phyloP scores from a whole-genome alignment of 1,140 invertebrate genomes.

The Hypothenemus hampei region DNA sequence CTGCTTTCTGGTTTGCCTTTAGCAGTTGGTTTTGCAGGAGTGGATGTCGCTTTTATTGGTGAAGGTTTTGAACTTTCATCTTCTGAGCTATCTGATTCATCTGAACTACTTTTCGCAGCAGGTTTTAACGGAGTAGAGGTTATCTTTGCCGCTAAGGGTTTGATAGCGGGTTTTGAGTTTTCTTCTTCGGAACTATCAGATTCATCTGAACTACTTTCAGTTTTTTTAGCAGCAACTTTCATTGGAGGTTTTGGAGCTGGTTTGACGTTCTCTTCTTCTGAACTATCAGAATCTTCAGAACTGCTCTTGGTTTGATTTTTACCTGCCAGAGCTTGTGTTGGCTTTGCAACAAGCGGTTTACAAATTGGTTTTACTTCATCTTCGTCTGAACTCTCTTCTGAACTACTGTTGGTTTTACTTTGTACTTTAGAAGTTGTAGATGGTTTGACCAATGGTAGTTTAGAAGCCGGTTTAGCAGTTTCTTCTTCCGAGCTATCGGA shows the following conservation, averaged over 20 bases:
- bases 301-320: not conserved
- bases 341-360: not conserved
- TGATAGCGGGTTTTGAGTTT: not conserved
- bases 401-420: slow-evolving; percentile 2
- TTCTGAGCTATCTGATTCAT: too few relatives aligned
- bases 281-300: slow-evolving; percentile 1
- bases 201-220: slow-evolving; percentile 14
- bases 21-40: slow-evolving; percentile 6
- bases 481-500: slow-evolving; percentile 12
- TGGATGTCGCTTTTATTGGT: not conserved
- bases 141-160: too few relatives aligned
- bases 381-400: slow-evolving; percentile 19
- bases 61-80: too few relatives aligned
- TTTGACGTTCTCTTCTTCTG: slow-evolving; percentile 6
- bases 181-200: slow-evolving; percentile 6
- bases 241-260: slow-evolving; percentile 1
- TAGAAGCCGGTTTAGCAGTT: not conserved
- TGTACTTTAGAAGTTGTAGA: not conserved
- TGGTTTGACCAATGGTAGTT: not conserved
- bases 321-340: not conserved
- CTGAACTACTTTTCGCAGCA: too few relatives aligned
- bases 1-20: slow-evolving; percentile 17
- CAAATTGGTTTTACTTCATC: slow-evolving; percentile 6
- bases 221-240: slow-evolving; percentile 2
- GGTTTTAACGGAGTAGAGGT: too few relatives aligned